phyloP scores from a whole-genome alignment of 2,888 invertebrate species.

The Volucella inanis region DNA sequence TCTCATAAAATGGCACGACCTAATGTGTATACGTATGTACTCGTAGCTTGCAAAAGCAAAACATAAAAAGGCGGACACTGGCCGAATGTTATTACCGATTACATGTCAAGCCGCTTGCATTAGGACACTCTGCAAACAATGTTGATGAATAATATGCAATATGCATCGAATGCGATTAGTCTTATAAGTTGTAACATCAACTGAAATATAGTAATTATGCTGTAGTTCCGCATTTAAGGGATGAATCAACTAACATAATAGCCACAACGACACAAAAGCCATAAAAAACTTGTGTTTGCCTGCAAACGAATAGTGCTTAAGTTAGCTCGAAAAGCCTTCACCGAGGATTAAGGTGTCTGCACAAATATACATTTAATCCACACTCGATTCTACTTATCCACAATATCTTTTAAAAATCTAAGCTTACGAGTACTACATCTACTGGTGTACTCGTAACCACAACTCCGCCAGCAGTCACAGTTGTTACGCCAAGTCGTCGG shows the following conservation, averaged over 20 bases:
- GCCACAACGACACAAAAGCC: constrained; percentile 6
- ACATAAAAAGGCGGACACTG: constrained; percentile 3
- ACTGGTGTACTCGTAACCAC: constrained; percentile 41
- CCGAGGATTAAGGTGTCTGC: constrained; percentile 64
- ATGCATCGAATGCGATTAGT: constrained; percentile 41
- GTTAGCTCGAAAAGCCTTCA: constrained; percentile 49
- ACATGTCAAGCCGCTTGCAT: constrained; percentile 23
- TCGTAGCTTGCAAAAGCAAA: too few species aligned
- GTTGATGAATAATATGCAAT: constrained; percentile 49
- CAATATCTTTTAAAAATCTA: constrained; percentile 22
- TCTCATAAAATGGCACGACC: constrained; percentile 24
- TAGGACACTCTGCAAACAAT: constrained; percentile 45
- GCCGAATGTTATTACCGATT: constrained; percentile 36
- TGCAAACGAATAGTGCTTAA: neutral
- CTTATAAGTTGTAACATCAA: too few species aligned
- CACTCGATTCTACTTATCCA: constrained; percentile 41
- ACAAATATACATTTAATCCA: constrained; percentile 53
- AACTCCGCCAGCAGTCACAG: constrained; percentile 24
- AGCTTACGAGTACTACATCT: constrained; percentile 27
- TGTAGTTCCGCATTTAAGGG: constrained; percentile 62
- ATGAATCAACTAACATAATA: constrained; percentile 30
- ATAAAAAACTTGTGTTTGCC: constrained; percentile 8
- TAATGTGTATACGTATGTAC: too few species aligned
- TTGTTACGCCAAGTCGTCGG: constrained; percentile 3
- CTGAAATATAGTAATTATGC: neutral